These are phyloP conservation scores for Drosophila peninsularis DNA, from an alignment of 2,888 invertebrate species.

Conservation along the genomic window DNA sequence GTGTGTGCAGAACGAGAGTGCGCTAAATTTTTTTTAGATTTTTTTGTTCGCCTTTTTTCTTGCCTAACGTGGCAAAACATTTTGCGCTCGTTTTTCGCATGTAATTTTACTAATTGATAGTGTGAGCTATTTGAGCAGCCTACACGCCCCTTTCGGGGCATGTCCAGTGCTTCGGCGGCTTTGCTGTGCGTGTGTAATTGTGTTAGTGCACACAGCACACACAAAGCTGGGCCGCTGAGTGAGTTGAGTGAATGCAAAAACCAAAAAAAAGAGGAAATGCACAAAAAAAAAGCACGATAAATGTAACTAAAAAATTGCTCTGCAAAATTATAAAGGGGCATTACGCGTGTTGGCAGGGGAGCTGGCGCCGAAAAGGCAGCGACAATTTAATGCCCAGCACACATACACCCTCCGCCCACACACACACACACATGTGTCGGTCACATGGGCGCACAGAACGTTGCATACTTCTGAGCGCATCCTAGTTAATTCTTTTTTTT, in stretches of 20 bases:
- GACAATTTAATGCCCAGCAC: constrained; percentile 52
- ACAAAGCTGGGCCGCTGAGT: constrained; percentile 26
- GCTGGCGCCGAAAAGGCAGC: constrained; percentile 42
- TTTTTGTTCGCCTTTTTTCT: constrained; percentile 48
- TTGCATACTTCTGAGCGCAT: constrained; percentile 48
- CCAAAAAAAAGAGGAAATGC: constrained; percentile 2
- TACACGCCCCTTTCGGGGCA: constrained; percentile 7
- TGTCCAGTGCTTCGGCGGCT: constrained; percentile 40
- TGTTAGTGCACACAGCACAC: constrained; percentile 60
- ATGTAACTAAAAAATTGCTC: constrained; percentile 65
- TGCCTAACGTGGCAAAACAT: constrained; percentile 57
- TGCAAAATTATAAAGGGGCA: constrained; percentile 69
- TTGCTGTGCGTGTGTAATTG: constrained; percentile 66
- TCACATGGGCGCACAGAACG: constrained; percentile 27
- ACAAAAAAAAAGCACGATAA: constrained; percentile 49
- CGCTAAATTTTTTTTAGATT: constrained; percentile 37
- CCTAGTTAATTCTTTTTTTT: constrained; percentile 33
- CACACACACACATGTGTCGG: constrained; percentile 9
- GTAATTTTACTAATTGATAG: constrained; percentile 79
- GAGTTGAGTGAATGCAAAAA: constrained; percentile 36
- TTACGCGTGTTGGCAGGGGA: constrained; percentile 45
- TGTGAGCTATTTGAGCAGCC: constrained; percentile 63
- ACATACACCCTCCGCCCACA: constrained; percentile 20
- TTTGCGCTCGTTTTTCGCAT: constrained; percentile 72
- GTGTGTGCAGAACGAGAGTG: constrained; percentile 8